phyloP scores from a whole-genome alignment of 2,797 vertebrate genomes.

The Sebastes diploproa region DNA sequence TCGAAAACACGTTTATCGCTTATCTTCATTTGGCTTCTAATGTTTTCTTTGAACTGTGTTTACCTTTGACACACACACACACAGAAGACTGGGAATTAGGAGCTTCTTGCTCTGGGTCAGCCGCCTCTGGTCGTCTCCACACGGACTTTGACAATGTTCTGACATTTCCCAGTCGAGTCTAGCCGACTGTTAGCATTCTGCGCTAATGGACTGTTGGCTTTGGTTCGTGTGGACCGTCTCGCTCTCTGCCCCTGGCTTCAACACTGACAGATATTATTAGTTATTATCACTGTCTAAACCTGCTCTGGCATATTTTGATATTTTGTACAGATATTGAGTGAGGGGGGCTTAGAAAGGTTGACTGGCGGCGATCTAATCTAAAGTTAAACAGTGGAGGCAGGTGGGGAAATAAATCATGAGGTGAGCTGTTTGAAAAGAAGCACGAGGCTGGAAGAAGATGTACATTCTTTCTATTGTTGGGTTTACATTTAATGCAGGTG shows the following conservation, averaged over 20 bases:
- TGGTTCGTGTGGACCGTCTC: conserved; percentile 39
- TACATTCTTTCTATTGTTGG: conserved; percentile 9
- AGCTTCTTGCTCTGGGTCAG: conserved; percentile 29
- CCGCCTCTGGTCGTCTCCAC: conserved; percentile 25
- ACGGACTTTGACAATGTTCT: conserved; percentile 69
- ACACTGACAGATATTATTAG: conserved; percentile 54
- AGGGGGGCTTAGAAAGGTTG: conserved; percentile 28
- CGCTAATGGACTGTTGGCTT: conserved; percentile 65
- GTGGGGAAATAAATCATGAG: conserved; percentile 61
- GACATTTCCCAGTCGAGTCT: conserved; percentile 72
- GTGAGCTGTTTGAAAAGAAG: conserved; percentile 56
- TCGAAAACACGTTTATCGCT: conserved; percentile 53
- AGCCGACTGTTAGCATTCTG: conserved; percentile 70
- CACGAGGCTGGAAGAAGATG: conserved; percentile 8
- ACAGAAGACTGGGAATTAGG: conserved; percentile 19
- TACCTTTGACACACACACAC: conserved; percentile 28
- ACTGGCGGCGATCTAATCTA: conserved; percentile 53
- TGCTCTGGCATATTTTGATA: conserved; percentile 64
- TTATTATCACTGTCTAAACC: conserved; percentile 70
- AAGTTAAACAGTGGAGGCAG: conserved; percentile 68
- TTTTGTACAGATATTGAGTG: conserved; percentile 69
- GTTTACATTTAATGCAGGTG: conserved; percentile 36
- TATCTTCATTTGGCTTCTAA: conserved; percentile 55
- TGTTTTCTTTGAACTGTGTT: conserved; percentile 64
- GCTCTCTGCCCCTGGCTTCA: conserved; percentile 39